phyloP scores from a whole-genome alignment of 2,113 vertebrate species.

The Tenrec ecaudatus region DNA sequence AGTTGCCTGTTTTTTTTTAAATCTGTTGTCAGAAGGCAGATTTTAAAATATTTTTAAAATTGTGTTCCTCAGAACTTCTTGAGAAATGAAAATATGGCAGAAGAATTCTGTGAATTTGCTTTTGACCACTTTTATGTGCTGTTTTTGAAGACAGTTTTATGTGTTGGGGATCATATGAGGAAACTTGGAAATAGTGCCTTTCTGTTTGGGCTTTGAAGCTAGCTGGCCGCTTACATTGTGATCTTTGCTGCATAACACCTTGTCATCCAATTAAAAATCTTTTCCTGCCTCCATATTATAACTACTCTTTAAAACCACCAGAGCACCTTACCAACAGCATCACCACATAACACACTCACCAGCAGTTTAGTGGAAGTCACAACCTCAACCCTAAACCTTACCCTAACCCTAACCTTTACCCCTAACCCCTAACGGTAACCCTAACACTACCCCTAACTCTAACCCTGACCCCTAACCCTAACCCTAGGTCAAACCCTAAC shows the following conservation, averaged over 20 bases:
- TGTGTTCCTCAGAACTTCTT: not conserved
- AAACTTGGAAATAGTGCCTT: constrained; percentile 35
- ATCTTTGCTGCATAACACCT: constrained; percentile 16
- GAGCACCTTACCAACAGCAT: not conserved
- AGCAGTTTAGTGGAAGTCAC: not conserved
- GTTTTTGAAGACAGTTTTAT: not conserved
- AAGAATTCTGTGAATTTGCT: constrained; percentile 33
- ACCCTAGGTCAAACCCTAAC: too few species aligned
- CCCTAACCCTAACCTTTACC: too few species aligned
- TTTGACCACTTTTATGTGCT: not conserved
- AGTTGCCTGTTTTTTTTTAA: too few species aligned
- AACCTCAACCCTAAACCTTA: too few species aligned
- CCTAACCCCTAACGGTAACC: too few species aligned
- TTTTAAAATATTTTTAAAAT: not conserved
- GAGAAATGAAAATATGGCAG: not conserved
- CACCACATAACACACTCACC: not conserved
- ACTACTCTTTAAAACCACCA: not conserved
- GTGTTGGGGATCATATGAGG: not conserved
- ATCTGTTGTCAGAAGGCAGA: constrained; percentile 7
- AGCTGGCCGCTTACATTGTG: not conserved
- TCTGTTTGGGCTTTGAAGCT: constrained; percentile 1
- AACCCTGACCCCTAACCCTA: too few species aligned
- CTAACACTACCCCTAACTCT: too few species aligned
- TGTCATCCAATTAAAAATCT: not conserved
- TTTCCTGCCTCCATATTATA: constrained; percentile 12